phyloP scores from a whole-genome alignment of 1,140 invertebrate genomes.

The Cyclina sinensis region DNA sequence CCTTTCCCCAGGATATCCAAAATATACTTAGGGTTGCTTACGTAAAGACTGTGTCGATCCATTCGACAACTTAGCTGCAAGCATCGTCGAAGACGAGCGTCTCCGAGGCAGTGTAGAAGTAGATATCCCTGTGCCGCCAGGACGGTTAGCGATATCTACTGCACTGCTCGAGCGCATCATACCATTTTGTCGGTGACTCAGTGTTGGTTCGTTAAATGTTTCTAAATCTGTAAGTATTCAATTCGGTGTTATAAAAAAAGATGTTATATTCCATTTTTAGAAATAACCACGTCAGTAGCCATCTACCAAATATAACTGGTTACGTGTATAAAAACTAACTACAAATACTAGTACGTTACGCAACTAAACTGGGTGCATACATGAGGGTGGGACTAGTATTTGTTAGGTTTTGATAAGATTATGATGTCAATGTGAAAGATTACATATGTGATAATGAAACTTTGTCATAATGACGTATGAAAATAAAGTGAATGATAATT shows the following conservation, averaged over 20 bases:
- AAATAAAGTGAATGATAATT: background rate
- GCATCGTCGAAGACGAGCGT: conserved; percentile 71
- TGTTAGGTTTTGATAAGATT: background rate
- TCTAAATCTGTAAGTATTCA: conserved; percentile 73
- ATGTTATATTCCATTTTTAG: background rate
- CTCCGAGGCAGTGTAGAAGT: conserved; percentile 58
- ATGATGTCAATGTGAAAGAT: background rate
- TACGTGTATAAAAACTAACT: conserved; percentile 13
- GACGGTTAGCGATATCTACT: conserved; percentile 91
- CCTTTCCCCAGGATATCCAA: background rate
- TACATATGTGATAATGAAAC: conserved; percentile 4
- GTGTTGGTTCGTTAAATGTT: conserved; percentile 68
- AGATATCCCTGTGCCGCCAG: conserved; percentile 24
- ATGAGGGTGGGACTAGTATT: background rate
- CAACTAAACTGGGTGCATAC: conserved; percentile 37
- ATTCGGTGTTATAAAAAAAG: background rate
- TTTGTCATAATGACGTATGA: background rate
- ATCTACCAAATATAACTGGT: background rate
- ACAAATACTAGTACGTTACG: background rate
- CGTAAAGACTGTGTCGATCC: conserved; percentile 80
- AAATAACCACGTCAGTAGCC: background rate
- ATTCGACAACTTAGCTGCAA: conserved; percentile 75
- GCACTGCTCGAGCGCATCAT: conserved; percentile 94
- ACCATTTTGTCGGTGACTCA: conserved; percentile 64
- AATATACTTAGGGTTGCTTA: conserved; percentile 71